Base-by-base conservation (phyloP, 2,797 vertebrate genomes). In the Catamblyrhynchus diadema region DNA sequence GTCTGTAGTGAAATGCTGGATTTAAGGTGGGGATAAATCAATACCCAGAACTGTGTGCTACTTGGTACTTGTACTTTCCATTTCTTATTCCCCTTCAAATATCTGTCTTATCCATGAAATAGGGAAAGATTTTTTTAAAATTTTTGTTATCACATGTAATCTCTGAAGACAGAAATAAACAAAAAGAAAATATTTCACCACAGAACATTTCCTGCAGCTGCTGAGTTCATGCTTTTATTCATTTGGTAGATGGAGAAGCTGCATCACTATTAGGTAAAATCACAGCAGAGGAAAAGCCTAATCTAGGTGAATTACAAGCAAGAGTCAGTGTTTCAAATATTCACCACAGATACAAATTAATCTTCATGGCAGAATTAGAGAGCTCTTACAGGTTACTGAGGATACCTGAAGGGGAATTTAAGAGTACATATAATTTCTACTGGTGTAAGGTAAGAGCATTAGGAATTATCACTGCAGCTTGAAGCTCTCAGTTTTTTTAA, bases 201-300 rank as follows among this genome's bases (percentile, higher is more conserved):
- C 60, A 89, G 70, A 88, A 65, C 39, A 44, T 81, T 91, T 91
- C 71, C 88, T 88, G 87, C 73, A 94, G 81, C 33, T 35, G 12
- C 45, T 37, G 69, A 81, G 25, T 30, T 85, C 61, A 22, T 22
- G 27, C 25, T 94, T 86, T 88, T 73, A 53, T 50, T 88, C 56
- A 30, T 53, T 85, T 1, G 0, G 44, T 61, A 51, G 14, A 15
- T 28, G 41, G 37, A 88, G 78, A 74, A 89, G 21, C 30, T 79
- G 59, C 39, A 53, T 41, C 39, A 39, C 41, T 33, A 8, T 57
- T 53, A n/a, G 33, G 18, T 39, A 80, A 70, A 87, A 53, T 67
- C 61, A 50, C 39, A 88, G 19, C 25, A 44, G 1, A 70, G 56
- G 41, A 79, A 39, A 92, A 81, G 21, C 12, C 60, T 73, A 22